These are phyloP conservation scores for Misgurnus mizolepis DNA, from an alignment of 2,113 vertebrate genomes.

Conservation along the genomic window DNA sequence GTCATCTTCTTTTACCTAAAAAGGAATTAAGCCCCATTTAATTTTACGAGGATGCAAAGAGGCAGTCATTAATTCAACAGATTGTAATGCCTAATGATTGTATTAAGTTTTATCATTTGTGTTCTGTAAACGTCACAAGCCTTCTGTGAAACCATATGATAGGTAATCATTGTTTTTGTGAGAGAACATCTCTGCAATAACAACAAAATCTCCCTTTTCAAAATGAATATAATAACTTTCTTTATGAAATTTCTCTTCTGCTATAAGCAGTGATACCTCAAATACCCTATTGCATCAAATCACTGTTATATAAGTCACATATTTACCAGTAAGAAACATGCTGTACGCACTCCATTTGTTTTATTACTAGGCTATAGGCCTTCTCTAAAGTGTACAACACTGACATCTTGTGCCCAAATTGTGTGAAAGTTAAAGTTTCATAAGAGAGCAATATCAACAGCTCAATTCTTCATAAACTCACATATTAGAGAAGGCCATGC, in stretches of 20 bases:
- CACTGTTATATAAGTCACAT: too few relatives aligned
- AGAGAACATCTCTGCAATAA: too few relatives aligned
- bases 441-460: neutral
- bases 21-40: neutral
- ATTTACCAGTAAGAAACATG: too few relatives aligned
- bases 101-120: too few relatives aligned
- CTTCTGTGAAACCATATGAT: neutral
- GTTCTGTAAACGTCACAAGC: neutral
- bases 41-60: constrained; percentile 44
- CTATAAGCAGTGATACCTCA: too few relatives aligned
- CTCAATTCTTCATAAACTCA: neutral
- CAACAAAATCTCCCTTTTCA: too few relatives aligned
- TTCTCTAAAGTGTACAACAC: neutral
- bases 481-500: neutral
- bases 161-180: neutral
- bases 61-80: constrained; percentile 30
- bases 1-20: constrained; percentile 24
- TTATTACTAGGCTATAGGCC: too few relatives aligned
- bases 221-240: too few relatives aligned
- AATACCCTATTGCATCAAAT: too few relatives aligned
- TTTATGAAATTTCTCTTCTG: too few relatives aligned
- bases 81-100: neutral
- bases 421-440: neutral
- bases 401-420: constrained; percentile 2
- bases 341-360: too few relatives aligned